Evolutionary conservation across 2,888 invertebrate species (phyloP), one percentile per base, ranked within the genome.

Genomic region (Arctia plantaginis): DNA sequence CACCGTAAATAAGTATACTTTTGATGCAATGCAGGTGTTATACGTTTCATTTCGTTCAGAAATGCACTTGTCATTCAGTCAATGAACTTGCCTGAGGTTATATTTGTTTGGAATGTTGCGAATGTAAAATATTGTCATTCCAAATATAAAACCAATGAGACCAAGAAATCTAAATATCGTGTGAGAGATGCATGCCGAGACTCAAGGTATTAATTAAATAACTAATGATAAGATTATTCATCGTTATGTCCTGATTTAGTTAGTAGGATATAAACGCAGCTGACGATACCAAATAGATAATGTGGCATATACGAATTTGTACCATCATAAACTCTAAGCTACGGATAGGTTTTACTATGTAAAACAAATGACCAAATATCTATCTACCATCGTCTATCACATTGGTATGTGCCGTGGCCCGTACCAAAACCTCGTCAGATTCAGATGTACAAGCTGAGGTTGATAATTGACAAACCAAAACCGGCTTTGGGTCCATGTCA

Each of bases 31-130:
- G 79, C 80, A 87, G 85, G 76, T 78, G 70, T 77, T 79, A 74
- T 86, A 86, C 82, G 82, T 80, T 83, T 77, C 80, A 80, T 80
- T 85, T 87, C 88, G 88, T 88, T 88, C 86, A 77, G 87, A 88
- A 90, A 87, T 84, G 78, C 71, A 73, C 75, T 74, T 82, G 82
- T 86, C 81, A 86, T 80, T 75, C 83, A 82, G 80, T 80, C 80
- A 81, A 70, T 82, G 87, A 89, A 86, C 85, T 80, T 77, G 39
- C 66, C 73, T 75, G n/a, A 74, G 69, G 69, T 73, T 66, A 71
- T 23, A 47, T 47, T 64, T 51, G 23, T 51, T 66, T 66, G 82
- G 76, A 79, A 81, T 83, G 76, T 81, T 72, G 66, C 39, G 55
- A 64, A 81, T 67, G 39, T 18, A 44, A 73, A 78, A 69, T 47